phyloP scores from a whole-genome alignment of 2,113 vertebrate species.

The Furnarius figulus region DNA sequence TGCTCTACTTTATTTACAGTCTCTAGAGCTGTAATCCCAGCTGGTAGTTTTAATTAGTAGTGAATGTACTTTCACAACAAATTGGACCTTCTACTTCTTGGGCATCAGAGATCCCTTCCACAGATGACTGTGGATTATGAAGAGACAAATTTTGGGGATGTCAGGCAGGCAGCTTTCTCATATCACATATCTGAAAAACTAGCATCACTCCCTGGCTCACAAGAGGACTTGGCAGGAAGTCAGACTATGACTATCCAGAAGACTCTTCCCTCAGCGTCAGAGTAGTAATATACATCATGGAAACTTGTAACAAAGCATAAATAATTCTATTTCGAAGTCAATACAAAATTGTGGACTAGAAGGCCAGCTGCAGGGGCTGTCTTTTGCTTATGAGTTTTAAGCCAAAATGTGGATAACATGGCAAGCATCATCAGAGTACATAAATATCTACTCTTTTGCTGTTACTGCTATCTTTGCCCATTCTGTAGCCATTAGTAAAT shows the following conservation, averaged over 20 bases:
- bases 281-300: not conserved
- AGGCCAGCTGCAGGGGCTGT: conserved; percentile 5
- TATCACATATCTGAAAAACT: conserved; percentile 22
- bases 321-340: conserved; percentile 1
- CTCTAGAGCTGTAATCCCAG: conserved; percentile 32
- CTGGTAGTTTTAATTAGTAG: conserved; percentile 39
- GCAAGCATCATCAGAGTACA: not conserved
- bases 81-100: conserved; percentile 34
- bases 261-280: not conserved
- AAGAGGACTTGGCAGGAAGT: conserved; percentile 25
- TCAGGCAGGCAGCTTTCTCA: not conserved
- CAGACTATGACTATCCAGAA: conserved; percentile 1
- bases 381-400: not conserved
- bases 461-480: not conserved
- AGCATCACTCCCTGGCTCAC: not conserved
- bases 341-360: not conserved
- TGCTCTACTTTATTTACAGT: conserved; percentile 30
- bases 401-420: not conserved
- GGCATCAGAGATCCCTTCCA: conserved; percentile 13
- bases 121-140: conserved; percentile 24
- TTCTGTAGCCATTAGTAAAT: not conserved
- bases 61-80: conserved; percentile 46
- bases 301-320: conserved; percentile 2
- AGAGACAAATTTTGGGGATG: conserved; percentile 15
- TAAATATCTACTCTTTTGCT: not conserved